phyloP scores from a whole-genome alignment of 2,797 vertebrate species.

The Stomatorhinus walkeri region DNA sequence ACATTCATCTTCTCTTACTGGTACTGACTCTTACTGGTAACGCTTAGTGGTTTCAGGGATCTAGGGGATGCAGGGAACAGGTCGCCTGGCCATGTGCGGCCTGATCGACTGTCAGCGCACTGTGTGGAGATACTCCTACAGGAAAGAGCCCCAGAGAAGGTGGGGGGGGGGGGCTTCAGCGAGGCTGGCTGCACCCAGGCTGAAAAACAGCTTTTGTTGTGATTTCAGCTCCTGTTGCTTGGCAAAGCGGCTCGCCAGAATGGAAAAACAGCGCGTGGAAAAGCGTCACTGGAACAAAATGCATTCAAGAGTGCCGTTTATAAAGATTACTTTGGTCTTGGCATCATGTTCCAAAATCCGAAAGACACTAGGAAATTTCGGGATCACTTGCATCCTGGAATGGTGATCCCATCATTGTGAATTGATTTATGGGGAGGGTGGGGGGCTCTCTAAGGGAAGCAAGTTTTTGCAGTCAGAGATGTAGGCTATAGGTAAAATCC shows the following conservation, averaged over 20 bases:
- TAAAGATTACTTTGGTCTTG: neutral
- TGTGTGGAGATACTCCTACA: neutral
- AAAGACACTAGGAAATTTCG: neutral
- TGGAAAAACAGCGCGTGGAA: neutral
- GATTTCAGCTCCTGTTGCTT: conserved; percentile 2
- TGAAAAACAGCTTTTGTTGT: conserved; percentile 16
- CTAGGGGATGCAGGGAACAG: neutral
- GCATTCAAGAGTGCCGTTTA: neutral
- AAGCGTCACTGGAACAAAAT: neutral
- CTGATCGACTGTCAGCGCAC: neutral
- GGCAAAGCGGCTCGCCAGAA: neutral
- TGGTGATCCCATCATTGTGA: neutral
- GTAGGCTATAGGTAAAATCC: neutral
- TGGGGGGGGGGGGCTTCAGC: neutral
- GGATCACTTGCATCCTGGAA: neutral
- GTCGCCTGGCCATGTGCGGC: neutral
- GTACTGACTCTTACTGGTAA: neutral
- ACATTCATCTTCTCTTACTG: neutral
- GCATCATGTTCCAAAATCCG: neutral
- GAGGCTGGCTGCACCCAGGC: neutral
- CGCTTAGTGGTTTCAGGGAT: neutral
- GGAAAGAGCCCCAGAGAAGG: neutral
- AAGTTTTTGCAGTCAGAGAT: neutral
- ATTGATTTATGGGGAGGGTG: neutral
- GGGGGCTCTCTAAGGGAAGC: neutral